Evolutionary conservation across 2,113 vertebrate species (phyloP).

Genomic region (Hydropotes inermis): DNA sequence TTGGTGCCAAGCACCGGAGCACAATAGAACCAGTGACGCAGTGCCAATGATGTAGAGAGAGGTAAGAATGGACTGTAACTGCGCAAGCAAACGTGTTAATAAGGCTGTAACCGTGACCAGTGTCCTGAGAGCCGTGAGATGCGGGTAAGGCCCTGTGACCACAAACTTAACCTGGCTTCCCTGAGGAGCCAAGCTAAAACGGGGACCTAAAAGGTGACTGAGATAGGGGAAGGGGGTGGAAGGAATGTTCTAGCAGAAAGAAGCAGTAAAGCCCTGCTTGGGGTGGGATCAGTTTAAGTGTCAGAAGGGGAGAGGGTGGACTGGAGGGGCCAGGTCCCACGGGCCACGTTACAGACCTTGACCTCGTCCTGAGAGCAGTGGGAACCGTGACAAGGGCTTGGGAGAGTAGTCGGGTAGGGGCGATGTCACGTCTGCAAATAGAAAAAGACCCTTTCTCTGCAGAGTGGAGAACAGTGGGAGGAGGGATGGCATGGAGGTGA

Average conservation of each 20-base stretch:
- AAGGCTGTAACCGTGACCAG: accelerated
- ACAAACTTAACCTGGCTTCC: accelerated
- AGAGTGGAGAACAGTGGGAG: neutral
- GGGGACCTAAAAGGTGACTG: neutral
- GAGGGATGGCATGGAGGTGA: accelerated
- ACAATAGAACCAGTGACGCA: accelerated
- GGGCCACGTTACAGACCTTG: neutral
- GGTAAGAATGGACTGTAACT: neutral
- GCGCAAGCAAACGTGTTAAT: too few relatives aligned
- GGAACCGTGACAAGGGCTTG: accelerated
- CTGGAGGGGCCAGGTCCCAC: accelerated
- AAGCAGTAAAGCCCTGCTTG: neutral
- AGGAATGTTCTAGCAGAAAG: neutral
- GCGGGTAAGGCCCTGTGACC: too few relatives aligned
- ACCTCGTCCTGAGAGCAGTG: accelerated
- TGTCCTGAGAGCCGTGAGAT: neutral
- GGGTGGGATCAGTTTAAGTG: neutral
- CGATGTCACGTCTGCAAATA: accelerated
- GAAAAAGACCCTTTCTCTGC: neutral
- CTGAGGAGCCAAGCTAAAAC: neutral
- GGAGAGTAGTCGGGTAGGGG: neutral
- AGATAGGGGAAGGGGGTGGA: too few relatives aligned
- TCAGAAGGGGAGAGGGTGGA: neutral
- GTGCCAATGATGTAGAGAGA: neutral
- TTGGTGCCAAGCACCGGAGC: neutral